Evolutionary conservation across 2,113 vertebrate species (phyloP), one percentile per base, ranked within the genome.

Genomic region (Nesogale talazaci): DNA sequence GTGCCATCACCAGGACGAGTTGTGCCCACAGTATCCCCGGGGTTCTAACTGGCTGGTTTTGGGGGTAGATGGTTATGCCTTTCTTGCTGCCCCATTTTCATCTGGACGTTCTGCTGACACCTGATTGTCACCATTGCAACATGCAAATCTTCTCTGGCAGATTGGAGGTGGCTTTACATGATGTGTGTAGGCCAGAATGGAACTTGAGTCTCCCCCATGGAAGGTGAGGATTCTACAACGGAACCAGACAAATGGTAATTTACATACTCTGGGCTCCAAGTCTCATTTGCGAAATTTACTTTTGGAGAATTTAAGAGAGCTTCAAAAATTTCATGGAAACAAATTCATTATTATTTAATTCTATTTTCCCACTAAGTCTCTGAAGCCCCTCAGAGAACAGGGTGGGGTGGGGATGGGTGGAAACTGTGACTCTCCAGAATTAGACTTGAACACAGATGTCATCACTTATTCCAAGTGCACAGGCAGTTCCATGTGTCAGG

Each of bases 381-480:
- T 61, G 16, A 61, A 61, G 22, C 59, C 22, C 63, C 63, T 27
- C 25, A 27, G 20, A 72, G 16, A 74, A n/a, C 4, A 77, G 65
- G 16, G 59, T 2, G 9, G 40, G 27, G 38, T 84, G 70, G 38
- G 38, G 36, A 88, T 36, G 3, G 29, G 14, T 63, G 65, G 86
- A 88, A 84, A 83, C 17, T 4, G 11, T 65, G 67, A 78, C 27
- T 19, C 38, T 69, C 36, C 7, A 12, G 67, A 75, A 46, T 82
- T 61, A 82, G 93, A 46, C 38, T 65, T 84, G 84, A 84, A 38
- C 57, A 78, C 46, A 70, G 34, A 69, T 86, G 69, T 90, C 57
- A 40, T 89, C 80, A 59, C 57, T 67, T 59, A n/a, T 38, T 89
- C 25, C 34, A 27, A 0, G 1, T 67, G 59, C 81, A 36, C 25